Evolutionary conservation across 2,888 invertebrate species (phyloP), one percentile per base, ranked within the genome.

Genomic region (Hirtodrosophila confusa): DNA sequence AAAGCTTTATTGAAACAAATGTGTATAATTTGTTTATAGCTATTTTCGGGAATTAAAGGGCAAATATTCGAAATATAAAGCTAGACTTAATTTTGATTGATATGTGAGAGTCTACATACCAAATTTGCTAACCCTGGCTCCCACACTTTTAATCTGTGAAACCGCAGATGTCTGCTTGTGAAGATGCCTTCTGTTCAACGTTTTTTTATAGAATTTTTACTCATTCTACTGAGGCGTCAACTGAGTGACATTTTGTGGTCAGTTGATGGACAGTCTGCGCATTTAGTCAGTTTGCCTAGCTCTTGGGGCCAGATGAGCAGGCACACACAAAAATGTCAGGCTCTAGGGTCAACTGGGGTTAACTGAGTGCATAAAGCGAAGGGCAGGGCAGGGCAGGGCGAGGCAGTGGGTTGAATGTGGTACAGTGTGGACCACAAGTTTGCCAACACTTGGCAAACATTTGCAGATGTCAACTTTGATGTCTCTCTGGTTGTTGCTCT

Each of bases 171-270:
- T n/a, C 17, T 29, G 17, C 27, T 27, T 27, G 33, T 44, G 8
- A 45, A 37, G 27, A 11, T 43, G 36, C 10, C 40, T 12, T 10
- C 53, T 35, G 27, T 24, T 10, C 3, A 53, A 27, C 45, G 1
- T 17, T 43, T 41, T 33, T 8, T 49, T 29, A 12, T 37, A 33
- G 48, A 33, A 62, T 67, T 80, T 61, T 39, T 60, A 49, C 40
- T 37, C 80, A 66, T 69, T 76, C 5, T 48, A 50, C 35, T 33
- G 57, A 54, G 60, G 80, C 84, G 77, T 50, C 50, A 74, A 62
- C 55, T 58, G 77, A 80, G 64, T 82, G 58, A 79, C 86, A 75
- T 73, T 80, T 79, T 86, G 86, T 56, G 86, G 86, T 76, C 83
- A 79, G 66, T 86, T 80, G 80, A 80, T 57, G 67, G 79, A 73